Evolutionary conservation across 1,140 invertebrate species (phyloP), one percentile per base, ranked within the genome.

Genomic region (Drosophila sechellia): DNA sequence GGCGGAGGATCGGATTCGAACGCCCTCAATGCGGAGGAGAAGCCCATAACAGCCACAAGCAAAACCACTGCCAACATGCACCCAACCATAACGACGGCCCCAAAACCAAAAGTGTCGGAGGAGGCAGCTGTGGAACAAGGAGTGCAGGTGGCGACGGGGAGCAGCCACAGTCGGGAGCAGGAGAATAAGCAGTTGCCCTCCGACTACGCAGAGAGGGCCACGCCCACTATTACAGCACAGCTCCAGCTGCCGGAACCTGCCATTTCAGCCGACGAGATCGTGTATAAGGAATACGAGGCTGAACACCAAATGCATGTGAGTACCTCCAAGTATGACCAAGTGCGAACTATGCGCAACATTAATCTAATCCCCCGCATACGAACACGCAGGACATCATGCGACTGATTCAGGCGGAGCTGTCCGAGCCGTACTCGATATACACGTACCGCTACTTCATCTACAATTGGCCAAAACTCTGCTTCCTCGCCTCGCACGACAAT

Each of bases 401-500:
- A 94, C 95, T 99, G 86, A 99, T 99, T 92, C 98, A 99, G 92
- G 99, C 98, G 93, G 99, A 99, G 94, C 94, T 99, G 73, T 99
- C 98, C 69, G 99, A 99, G 95, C 99, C 99, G 31, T 99, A 99
- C 94, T 99, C 98, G 66, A 99, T 99, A 94, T 99, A 99, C 93
- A 99, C 99, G 39, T 99, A 99, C 94, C 96, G 99, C 94, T 99
- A 99, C 95, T 99, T 99, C 94, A 99, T 99, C 93, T 98, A 99
- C 93, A 99, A 99, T 93, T 99, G 99, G 99, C 99, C 99, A 92
- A 98, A 99, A 94, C 94, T 99, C 64, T 99, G 98, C 93, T 99
- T 99, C 94, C 94, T 99, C 94, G 97, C 97, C 77, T 96, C 97
- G 94, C 95, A 97, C 93, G 95, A 95, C 77, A 94, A 95, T 50